Evolutionary conservation across 2,797 vertebrate species (phyloP), one percentile per base, ranked within the genome.

Genomic region (Melanotaenia nigrans): DNA sequence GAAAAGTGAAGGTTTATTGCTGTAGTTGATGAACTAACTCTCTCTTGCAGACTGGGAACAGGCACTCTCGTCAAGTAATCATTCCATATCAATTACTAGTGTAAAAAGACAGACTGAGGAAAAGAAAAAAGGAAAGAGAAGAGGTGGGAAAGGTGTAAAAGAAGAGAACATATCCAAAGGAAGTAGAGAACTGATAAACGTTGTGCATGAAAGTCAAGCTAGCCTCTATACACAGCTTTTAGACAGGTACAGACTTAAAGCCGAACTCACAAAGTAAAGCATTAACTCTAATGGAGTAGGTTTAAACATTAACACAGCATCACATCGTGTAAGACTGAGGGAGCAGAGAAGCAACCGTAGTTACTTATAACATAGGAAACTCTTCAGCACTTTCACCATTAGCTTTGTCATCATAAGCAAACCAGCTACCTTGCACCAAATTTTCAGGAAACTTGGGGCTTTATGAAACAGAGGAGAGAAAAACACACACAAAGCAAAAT

Each of bases 361-460:
- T 77, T 75, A 65, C 60, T 33, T 65, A 62, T 78, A 65, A 84
- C 77, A 77, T 69, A 81, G 78, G 71, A 83, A 79, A 78, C 54
- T 70, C 60, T 67, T 73, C 20, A 47, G 49, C 49, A n/a, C 25
- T 65, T 59, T 16, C 65, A 55, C 45, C 58, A 49, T 57, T 66
- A 18, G 61, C 22, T 64, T 81, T 69, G 71, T 82, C 79, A 84
- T 79, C 57, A 63, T 68, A 80, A 80, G 83, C 65, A 72, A 85
- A 83, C 47, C 77, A 73, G 77, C 78, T 71, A 79, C 76, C 78
- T 87, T 74, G 83, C 67, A 62, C 79, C 68, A 86, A 94, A 93
- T 96, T 96, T 96, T 92, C 95, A 96, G 95, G 95, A 96, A 96
- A 94, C 92, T 82, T 1, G 72, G 89, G 91, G 93, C 92, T 94